These are phyloP conservation scores for Ornithorhynchus anatinus DNA, from an alignment of 2,113 vertebrate genomes.

Conservation along the genomic window DNA sequence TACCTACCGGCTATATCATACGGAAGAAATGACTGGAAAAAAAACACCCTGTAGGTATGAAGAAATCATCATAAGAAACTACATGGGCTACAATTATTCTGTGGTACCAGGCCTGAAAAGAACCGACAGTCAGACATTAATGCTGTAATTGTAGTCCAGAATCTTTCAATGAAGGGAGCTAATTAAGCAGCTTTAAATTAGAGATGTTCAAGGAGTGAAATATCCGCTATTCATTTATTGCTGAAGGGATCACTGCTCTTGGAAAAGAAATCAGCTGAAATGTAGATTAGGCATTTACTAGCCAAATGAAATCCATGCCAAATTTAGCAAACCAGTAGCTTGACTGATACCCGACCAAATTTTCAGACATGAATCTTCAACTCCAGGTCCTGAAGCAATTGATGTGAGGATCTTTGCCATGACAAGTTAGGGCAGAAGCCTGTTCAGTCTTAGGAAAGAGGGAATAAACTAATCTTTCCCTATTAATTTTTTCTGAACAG, in stretches of 20 bases:
- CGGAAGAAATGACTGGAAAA: constrained; percentile 61
- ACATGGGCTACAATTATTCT: constrained; percentile 64
- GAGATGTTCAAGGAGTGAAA: constrained; percentile 44
- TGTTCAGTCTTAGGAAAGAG: neutral
- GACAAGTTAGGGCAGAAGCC: neutral
- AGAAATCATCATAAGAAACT: constrained; percentile 55
- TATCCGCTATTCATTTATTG: constrained; percentile 35
- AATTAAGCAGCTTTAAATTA: constrained; percentile 58
- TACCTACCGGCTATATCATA: constrained; percentile 41
- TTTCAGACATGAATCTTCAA: neutral
- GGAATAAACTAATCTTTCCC: neutral
- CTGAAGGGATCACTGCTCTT: neutral
- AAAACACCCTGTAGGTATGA: constrained; percentile 44
- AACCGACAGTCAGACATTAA: constrained; percentile 41
- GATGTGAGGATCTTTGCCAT: neutral
- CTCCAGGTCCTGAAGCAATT: neutral
- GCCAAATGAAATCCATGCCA: constrained; percentile 13
- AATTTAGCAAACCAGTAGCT: constrained; percentile 4
- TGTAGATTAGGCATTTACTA: constrained; percentile 12
- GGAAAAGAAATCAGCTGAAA: constrained; percentile 5
- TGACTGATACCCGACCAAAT: neutral
- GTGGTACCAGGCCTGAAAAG: constrained; percentile 59
- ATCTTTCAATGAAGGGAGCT: constrained; percentile 36
- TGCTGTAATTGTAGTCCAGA: constrained; percentile 58
- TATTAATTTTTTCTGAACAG: neutral